A percentile compares a stretch with the other conserved stretches of the same genome.
phyloP scores from a whole-genome alignment of 2,888 invertebrate species.

The Sphaerophoria taeniata region DNA sequence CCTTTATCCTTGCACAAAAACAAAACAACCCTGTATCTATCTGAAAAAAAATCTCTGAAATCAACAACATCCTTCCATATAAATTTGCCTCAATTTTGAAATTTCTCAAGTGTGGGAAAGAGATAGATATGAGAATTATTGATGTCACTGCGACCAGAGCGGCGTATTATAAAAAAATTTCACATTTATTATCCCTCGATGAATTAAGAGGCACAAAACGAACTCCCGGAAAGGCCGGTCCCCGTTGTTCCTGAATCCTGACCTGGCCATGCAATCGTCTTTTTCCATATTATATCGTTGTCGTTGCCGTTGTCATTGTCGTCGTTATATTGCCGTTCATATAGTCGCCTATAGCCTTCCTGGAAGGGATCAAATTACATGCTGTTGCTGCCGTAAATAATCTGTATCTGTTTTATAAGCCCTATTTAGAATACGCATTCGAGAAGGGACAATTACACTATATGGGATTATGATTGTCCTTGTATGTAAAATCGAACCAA shows the following conservation, averaged over 20 bases:
- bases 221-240: constrained; percentile 71
- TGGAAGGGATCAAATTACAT: constrained; percentile 73
- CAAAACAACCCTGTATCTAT: constrained; percentile 34
- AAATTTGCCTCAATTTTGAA: constrained; percentile 24
- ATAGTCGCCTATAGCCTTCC: constrained; percentile 55
- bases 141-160: constrained; percentile 44
- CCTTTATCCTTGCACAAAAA: constrained; percentile 47
- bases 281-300: neutral
- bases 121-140: constrained; percentile 17
- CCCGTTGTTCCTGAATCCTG: constrained; percentile 11
- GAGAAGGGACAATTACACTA: constrained; percentile 70
- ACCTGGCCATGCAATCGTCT: constrained; percentile 52
- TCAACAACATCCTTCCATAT: constrained; percentile 59
- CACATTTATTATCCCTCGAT: constrained; percentile 59
- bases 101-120: constrained; percentile 9
- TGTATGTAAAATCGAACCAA: constrained; percentile 48
- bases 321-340: constrained; percentile 22
- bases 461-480: constrained; percentile 72
- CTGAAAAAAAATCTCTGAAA: constrained; percentile 19
- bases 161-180: constrained; percentile 45
- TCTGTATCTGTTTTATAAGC: constrained; percentile 72
- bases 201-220: constrained; percentile 74
- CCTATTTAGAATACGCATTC: constrained; percentile 67
- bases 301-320: constrained; percentile 10
- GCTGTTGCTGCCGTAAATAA: constrained; percentile 72